These are phyloP conservation scores for Oriolus oriolus DNA, from an alignment of 2,113 vertebrate genomes.

Conservation along the genomic window DNA sequence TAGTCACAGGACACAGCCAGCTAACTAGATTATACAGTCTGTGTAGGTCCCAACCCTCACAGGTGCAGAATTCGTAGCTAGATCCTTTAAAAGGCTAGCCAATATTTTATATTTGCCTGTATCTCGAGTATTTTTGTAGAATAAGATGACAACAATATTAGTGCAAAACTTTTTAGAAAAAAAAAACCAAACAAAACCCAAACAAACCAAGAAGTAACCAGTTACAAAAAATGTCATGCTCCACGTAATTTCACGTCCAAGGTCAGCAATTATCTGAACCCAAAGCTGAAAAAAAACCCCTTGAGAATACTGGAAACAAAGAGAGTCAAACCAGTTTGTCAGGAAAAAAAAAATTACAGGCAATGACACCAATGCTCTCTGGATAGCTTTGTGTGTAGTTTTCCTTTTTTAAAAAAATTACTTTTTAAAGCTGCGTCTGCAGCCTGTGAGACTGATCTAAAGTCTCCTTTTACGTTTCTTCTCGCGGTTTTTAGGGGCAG, in stretches of 20 bases:
- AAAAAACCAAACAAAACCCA: not conserved
- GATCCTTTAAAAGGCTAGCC: not conserved
- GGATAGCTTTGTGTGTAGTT: not conserved
- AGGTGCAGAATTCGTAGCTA: not conserved
- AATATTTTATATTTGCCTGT: not conserved
- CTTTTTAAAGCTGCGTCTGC: not conserved
- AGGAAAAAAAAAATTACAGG: not conserved
- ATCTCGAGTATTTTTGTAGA: not conserved
- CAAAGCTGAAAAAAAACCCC: not conserved
- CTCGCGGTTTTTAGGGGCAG: not conserved
- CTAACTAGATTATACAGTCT: constrained; percentile 67
- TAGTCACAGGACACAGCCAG: constrained; percentile 79
- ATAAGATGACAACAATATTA: not conserved
- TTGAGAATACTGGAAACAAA: constrained; percentile 9
- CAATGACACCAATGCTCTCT: not conserved
- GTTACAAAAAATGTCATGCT: not conserved
- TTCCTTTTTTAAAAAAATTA: not conserved
- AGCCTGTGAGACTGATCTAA: not conserved
- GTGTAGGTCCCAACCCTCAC: not conserved
- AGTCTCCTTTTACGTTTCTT: not conserved
- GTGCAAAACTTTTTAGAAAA: not conserved
- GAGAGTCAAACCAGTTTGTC: constrained; percentile 15
- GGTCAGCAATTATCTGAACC: not conserved
- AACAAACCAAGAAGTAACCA: not conserved
- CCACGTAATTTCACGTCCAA: not conserved